phyloP scores from a whole-genome alignment of 92 coral and sea anemone genomes.

The Bergia puertoricense region DNA sequence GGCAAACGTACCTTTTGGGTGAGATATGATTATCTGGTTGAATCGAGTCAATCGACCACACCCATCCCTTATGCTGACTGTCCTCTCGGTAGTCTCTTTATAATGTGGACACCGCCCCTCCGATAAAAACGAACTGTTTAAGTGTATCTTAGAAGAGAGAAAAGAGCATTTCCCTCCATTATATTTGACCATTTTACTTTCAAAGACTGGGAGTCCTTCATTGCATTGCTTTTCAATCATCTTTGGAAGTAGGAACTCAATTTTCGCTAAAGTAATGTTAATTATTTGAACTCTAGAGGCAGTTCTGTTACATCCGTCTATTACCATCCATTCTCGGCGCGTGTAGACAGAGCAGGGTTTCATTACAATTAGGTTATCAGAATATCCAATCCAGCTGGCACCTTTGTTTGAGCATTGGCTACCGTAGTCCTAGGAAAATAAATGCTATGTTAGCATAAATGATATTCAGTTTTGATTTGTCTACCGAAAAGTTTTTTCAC shows the following conservation, averaged over 20 bases:
- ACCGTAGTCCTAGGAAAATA: neutral
- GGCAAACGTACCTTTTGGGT: neutral
- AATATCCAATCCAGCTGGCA: slow-evolving; percentile 8
- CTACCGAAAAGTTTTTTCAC: no score
- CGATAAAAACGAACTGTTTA: neutral
- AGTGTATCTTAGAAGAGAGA: neutral
- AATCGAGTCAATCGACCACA: slow-evolving; percentile 3
- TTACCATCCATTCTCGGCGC: slow-evolving; percentile 20
- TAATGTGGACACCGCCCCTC: slow-evolving; percentile 16
- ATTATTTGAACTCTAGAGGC: slow-evolving; percentile 4
- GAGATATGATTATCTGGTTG: neutral
- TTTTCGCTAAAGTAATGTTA: slow-evolving; percentile 23
- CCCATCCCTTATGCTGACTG: neutral
- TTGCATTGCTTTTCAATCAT: neutral
- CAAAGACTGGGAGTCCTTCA: neutral
- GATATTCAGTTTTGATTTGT: no score
- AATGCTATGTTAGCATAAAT: no score
- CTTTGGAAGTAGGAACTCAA: neutral
- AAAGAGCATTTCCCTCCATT: neutral
- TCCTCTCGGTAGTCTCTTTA: neutral
- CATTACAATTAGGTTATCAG: neutral
- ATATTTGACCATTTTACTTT: neutral
- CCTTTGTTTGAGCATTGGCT: neutral
- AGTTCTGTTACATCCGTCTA: slow-evolving; percentile 10
- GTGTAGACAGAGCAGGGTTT: neutral